A percentile compares a stretch with the other conserved stretches of the same genome.
phyloP scores from a whole-genome alignment of 2,797 vertebrate species.

The Pogonophryne albipinna region DNA sequence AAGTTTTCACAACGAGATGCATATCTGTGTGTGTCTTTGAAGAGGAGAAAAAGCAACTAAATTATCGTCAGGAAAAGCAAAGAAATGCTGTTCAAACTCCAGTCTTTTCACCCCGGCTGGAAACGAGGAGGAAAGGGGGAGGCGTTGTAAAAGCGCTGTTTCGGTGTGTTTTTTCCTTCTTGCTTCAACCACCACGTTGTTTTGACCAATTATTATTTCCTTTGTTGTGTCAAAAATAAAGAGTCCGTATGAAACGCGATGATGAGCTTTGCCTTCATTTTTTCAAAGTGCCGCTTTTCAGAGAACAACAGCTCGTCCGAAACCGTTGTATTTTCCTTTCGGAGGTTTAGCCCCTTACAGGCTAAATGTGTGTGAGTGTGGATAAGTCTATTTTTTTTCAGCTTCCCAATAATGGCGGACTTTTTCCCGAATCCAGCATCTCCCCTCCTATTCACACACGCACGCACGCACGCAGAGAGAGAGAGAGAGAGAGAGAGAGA shows the following conservation, averaged over 20 bases:
- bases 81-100: conserved; percentile 70
- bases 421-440: conserved; percentile 85
- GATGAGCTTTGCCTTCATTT: conserved; percentile 25
- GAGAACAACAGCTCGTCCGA: conserved; percentile 25
- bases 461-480: too few species aligned
- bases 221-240: conserved; percentile 86
- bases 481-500: conserved; percentile 29
- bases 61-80: conserved; percentile 39
- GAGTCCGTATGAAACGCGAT: conserved; percentile 62
- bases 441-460: conserved; percentile 73
- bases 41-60: conserved; percentile 24
- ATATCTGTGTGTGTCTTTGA: conserved; percentile 16
- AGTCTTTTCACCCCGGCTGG: conserved; percentile 60
- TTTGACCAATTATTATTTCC: conserved; percentile 87
- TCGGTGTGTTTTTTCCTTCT: conserved; percentile 80
- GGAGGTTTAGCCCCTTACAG: conserved; percentile 52
- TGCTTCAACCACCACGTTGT: conserved; percentile 86
- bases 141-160: conserved; percentile 70
- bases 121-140: conserved; percentile 54
- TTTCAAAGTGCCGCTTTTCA: not conserved
- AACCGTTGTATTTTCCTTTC: conserved; percentile 44
- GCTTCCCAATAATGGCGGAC: conserved; percentile 90
- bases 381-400: conserved; percentile 77
- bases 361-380: conserved; percentile 76
- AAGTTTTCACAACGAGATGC: conserved; percentile 78